Evolutionary conservation across 2,888 invertebrate genomes (phyloP).

Genomic region (Palloptera scutellata): DNA sequence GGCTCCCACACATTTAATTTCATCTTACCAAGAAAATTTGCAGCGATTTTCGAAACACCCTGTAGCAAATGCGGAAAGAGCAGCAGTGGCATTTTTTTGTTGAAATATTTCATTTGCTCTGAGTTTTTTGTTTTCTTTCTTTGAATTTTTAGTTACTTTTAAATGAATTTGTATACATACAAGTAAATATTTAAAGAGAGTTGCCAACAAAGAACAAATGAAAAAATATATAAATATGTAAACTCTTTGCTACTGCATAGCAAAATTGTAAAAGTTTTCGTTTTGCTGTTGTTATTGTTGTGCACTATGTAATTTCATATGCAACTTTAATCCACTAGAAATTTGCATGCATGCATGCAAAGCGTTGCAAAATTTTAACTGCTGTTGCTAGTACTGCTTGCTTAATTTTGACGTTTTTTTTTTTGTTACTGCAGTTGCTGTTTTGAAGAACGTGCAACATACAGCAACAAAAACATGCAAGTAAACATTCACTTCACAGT

Average conservation of each 20-base stretch:
- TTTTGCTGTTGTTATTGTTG: neutral
- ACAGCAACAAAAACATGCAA: neutral
- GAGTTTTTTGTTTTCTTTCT: neutral
- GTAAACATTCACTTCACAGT: constrained; percentile 14
- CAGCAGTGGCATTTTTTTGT: no score
- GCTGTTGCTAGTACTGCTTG: neutral
- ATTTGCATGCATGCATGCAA: constrained; percentile 22
- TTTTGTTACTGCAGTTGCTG: neutral
- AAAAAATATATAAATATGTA: neutral
- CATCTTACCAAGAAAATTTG: no score
- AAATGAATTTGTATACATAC: neutral
- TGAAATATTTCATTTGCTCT: neutral
- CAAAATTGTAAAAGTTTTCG: neutral
- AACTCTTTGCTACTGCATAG: no score
- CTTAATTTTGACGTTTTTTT: neutral
- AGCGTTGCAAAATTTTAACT: constrained; percentile 16
- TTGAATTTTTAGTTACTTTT: neutral
- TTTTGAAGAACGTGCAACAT: neutral
- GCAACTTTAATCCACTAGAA: constrained; percentile 20
- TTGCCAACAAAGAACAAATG: neutral
- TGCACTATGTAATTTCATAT: neutral
- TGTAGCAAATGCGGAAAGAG: no score
- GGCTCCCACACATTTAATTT: no score
- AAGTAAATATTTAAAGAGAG: constrained; percentile 4
- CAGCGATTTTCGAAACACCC: no score